Conservation (phyloP, 2,888 invertebrate genomes). For the Rhopalosiphum nymphaeae region DNA sequence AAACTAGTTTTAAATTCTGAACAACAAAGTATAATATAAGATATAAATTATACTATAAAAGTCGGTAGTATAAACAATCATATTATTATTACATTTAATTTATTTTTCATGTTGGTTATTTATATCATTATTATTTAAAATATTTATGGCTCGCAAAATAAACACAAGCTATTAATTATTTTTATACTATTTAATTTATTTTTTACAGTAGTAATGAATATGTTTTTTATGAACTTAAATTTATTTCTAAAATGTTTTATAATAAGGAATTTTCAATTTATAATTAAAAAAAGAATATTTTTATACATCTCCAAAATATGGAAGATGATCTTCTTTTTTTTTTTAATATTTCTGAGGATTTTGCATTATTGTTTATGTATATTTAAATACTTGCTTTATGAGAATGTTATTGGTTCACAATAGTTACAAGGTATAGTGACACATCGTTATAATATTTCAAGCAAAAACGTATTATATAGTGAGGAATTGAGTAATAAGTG, state of each 20-base stretch:
- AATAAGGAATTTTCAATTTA: not conserved
- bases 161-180: conserved; percentile 31
- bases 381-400: not conserved
- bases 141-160: conserved; percentile 8
- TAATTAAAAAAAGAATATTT: not conserved
- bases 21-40: conserved; percentile 8
- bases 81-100: conserved; percentile 53
- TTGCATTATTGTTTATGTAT: not conserved
- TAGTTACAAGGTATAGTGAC: not conserved
- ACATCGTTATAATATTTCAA: not conserved
- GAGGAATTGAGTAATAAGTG: not conserved
- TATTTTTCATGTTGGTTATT: conserved; percentile 49
- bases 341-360: not conserved
- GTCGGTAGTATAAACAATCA: conserved; percentile 51
- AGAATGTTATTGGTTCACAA: not conserved
- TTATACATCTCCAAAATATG: not conserved
- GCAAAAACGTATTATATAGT: not conserved
- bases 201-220: not conserved
- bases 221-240: not conserved
- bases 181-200: not conserved
- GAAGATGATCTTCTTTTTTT: not conserved
- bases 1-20: conserved; percentile 50
- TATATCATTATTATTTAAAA: conserved; percentile 39
- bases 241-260: not conserved
- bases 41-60: conserved; percentile 50